These are phyloP conservation scores for Carlito syrichta DNA, from an alignment of 2,113 vertebrate species.

Conservation along the genomic window DNA sequence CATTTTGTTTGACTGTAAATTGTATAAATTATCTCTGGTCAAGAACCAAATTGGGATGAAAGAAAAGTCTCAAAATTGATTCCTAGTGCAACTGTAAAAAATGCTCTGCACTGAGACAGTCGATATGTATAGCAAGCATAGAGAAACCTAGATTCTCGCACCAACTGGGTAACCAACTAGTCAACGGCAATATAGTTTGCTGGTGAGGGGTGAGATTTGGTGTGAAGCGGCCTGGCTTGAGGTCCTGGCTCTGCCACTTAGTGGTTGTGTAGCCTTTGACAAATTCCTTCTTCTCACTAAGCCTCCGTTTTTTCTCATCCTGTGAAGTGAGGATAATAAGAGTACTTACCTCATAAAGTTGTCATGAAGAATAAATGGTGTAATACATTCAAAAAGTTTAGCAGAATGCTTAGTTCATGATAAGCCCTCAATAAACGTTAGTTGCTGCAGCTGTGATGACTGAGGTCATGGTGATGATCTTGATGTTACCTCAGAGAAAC, in stretches of 20 bases:
- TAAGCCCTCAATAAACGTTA: neutral
- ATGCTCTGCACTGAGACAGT: neutral
- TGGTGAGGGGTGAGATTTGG: neutral
- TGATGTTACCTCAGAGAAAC: neutral
- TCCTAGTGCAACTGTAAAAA: neutral
- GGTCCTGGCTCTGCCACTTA: neutral
- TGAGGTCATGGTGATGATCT: neutral
- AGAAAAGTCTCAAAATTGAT: neutral
- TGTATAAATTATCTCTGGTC: neutral
- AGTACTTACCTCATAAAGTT: constrained; percentile 33
- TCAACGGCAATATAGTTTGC: neutral
- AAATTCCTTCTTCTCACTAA: neutral
- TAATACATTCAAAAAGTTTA: neutral
- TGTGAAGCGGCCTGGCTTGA: neutral
- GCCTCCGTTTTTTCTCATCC: neutral
- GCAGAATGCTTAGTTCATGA: neutral
- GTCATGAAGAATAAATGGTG: neutral
- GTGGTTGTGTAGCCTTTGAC: neutral
- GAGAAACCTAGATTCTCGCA: neutral
- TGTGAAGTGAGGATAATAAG: neutral
- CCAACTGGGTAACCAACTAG: neutral
- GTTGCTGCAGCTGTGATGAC: neutral
- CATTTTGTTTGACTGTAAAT: constrained; percentile 19
- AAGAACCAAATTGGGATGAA: neutral
- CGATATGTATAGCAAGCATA: neutral